phyloP scores from a whole-genome alignment of 2,888 invertebrate genomes.

The Lobophora halterata region DNA sequence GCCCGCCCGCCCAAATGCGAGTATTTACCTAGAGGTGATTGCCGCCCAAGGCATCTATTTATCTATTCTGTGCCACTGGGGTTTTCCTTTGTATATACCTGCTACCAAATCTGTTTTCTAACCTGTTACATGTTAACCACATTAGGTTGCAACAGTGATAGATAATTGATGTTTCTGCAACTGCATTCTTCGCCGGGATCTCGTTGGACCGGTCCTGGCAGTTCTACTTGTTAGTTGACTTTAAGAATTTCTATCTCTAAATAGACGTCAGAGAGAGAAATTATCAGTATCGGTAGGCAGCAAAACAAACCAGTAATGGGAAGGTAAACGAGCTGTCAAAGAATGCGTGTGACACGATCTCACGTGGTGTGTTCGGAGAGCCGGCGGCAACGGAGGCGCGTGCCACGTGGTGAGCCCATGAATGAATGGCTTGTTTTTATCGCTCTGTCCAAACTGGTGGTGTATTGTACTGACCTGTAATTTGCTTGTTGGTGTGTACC shows the following conservation, averaged over 20 bases:
- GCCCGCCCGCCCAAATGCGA: constrained; percentile 17
- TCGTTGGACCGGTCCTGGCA: constrained; percentile 29
- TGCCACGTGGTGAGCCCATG: constrained; percentile 41
- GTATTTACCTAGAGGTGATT: constrained; percentile 6
- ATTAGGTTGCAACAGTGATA: constrained; percentile 1
- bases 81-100: too few relatives aligned
- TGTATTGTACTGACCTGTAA: constrained; percentile 65
- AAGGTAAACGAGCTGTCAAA: constrained; percentile 58
- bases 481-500: constrained; percentile 60
- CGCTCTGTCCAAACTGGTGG: constrained; percentile 59
- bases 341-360: constrained; percentile 57
- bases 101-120: neutral
- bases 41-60: constrained; percentile 1
- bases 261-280: constrained; percentile 30
- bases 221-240: constrained; percentile 25
- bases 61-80: neutral
- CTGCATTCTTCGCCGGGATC: constrained; percentile 27
- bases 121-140: neutral
- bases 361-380: constrained; percentile 31
- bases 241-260: constrained; percentile 31
- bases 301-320: constrained; percentile 36
- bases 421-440: constrained; percentile 69
- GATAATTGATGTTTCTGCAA: constrained; percentile 30
- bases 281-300: constrained; percentile 35
- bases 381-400: constrained; percentile 26